Base-by-base conservation (phyloP, 1,140 invertebrate genomes). In the Lepidurus couesii region DNA sequence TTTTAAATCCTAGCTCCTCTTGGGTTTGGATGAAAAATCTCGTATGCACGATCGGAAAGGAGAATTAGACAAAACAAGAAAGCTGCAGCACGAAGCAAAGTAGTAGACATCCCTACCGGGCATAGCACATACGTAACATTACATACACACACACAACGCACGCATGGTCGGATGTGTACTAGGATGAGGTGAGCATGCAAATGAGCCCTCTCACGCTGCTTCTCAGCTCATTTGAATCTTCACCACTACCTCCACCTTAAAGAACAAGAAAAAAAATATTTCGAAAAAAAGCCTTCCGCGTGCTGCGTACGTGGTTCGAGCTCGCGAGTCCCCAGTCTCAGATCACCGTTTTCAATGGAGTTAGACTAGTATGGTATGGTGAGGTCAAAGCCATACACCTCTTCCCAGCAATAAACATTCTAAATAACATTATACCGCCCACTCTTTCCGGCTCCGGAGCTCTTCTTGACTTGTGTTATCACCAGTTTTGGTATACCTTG, bases 191-290 rank as follows among this genome's bases (percentile, higher is more conserved):
- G 53, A 65, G 53, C 53, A 65, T 65, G 53, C 53, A 65, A 65
- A 65, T 65, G 53, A 65, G 53, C 53, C 53, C 21, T 2, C 53
- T 65, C 53, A 65, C 21, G 53, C 53, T 65, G 53, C 53, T 65
- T 65, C 53, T 65, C 53, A 65, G 53, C 53, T 65, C 53, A 65
- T 65, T 65, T 65, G 53, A 65, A 65, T 65, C 53, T 65, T 65
- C 53, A 47, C 10, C 45, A 47, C 45, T 16, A 47, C 45, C 13
- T n/a, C 53, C 53, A 65, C 53, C 53, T 65, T 65, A 21, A 65
- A 21, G 53, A 65, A 65, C 21, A 65, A 65, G 53, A 9, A 16
- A 65, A 65, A 65, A 65, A 65, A 65, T n/a, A 65, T n/a, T 0
- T 9, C 16, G 21, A 65, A 65, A 13, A 65, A 16, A 65, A 65